These are phyloP conservation scores for Apogon talboti DNA, from an alignment of 2,797 vertebrate species.

Conservation along the genomic window DNA sequence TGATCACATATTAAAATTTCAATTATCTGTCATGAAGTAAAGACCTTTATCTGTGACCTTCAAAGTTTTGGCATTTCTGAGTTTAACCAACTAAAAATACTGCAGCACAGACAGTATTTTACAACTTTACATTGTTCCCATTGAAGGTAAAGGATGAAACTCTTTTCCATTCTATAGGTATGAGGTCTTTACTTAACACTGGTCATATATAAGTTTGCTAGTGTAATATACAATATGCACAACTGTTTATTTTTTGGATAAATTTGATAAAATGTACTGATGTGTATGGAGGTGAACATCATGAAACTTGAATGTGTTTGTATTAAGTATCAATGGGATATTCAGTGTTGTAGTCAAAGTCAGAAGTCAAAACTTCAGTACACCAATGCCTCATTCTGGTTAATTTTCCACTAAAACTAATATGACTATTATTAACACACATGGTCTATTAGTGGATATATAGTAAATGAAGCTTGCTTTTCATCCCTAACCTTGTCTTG, in stretches of 20 bases:
- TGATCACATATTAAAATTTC: constrained; percentile 3
- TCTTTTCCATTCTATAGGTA: constrained; percentile 7
- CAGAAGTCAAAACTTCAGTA: not conserved
- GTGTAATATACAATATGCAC: constrained; percentile 2
- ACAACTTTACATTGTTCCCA: not conserved
- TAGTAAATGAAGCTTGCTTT: constrained; percentile 20
- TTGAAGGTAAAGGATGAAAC: not conserved
- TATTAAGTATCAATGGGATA: not conserved
- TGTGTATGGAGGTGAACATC: not conserved
- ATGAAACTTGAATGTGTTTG: not conserved
- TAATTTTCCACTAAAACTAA: not conserved
- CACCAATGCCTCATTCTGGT: not conserved
- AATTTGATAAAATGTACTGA: constrained; percentile 3
- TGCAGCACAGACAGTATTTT: not conserved
- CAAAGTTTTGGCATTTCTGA: constrained; percentile 2
- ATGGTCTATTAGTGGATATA: not conserved
- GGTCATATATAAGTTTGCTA: constrained; percentile 3
- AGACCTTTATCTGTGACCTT: constrained; percentile 19
- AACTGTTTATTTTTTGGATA: not conserved
- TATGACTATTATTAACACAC: constrained; percentile 21
- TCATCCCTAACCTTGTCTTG: constrained; percentile 13
- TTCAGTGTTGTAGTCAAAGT: not conserved
- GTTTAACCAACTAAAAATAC: not conserved
- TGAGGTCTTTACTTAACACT: constrained; percentile 22
- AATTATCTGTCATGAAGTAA: constrained; percentile 1